Base-by-base conservation (phyloP, 1,140 invertebrate genomes). In the Nilaparvata lugens region DNA sequence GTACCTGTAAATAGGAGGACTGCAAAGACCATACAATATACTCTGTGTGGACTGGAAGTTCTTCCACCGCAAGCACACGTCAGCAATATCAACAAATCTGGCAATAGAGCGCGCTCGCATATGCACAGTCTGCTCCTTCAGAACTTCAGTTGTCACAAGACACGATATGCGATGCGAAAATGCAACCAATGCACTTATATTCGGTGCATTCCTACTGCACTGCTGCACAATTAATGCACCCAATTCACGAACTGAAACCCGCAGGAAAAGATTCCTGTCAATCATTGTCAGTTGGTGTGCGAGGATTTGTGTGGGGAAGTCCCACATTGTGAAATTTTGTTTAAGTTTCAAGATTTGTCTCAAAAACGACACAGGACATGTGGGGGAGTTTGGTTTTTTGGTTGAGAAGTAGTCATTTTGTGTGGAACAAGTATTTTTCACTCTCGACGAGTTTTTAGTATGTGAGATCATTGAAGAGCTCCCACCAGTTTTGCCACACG, bases 41-140 rank as follows among this genome's bases (percentile, higher is more conserved):
- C 76, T 79, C 60, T 73, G 71, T 51, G 76, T 79, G 2, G 79
- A 79, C 51, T 81, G 78, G 63, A 78, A 80, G 65, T 81, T 81
- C 0, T 74, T 73, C 24, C 77, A 70, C 7, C 61, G 58, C 52
- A 74, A 69, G 58, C 78, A 81, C 59, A 78, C 79, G 19, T 76
- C 68, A 11, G 79, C 79, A 3, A 75, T 72, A 52, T 77, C 79
- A 28, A 81, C 74, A 24, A 80, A 74, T 52, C 78, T 73, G 13
- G 76, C 72, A 4, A 80, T 68, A 4, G 80, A 66, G 62, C 78
- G 71, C 3, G 76, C 72, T 56, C 79, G 71, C 43, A 74, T 70
- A 63, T 78, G 65, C 1, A 76, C 57, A 28, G 68, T 68, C 31
- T 62, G 66, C 6, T 69, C 68, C 7, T 70, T 66, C 0, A 81